Evolutionary conservation across 2,797 vertebrate genomes (phyloP).

Genomic region (Serranus cabrilla): DNA sequence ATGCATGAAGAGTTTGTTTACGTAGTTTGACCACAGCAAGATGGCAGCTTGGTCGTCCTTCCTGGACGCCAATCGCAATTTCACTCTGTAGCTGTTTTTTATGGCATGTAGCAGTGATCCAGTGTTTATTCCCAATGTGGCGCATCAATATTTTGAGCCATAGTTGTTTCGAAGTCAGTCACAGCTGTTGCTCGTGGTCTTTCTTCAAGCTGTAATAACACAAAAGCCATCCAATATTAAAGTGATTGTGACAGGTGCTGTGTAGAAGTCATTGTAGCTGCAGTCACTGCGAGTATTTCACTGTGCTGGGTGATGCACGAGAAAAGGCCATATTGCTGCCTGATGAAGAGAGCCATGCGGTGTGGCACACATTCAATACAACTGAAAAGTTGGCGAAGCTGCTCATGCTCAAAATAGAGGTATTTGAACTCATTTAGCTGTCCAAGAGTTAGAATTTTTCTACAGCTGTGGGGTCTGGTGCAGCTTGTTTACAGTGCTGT

Average conservation of each 20-base stretch:
- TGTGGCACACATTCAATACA: constrained; percentile 24
- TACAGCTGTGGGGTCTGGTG: constrained; percentile 44
- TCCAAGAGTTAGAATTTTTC: constrained; percentile 36
- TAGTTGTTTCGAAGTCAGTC: constrained; percentile 42
- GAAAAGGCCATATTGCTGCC: constrained; percentile 24
- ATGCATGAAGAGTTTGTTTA: no score
- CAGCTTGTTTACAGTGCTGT: constrained; percentile 17
- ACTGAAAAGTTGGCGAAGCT: constrained; percentile 9
- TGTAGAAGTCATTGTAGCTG: constrained; percentile 23
- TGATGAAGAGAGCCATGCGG: constrained; percentile 1
- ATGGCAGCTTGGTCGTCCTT: no score
- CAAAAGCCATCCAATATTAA: constrained; percentile 25
- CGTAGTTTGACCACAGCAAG: no score
- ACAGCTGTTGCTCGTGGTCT: constrained; percentile 52
- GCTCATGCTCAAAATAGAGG: constrained; percentile 25
- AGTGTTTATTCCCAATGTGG: no score
- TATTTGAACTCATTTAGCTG: constrained; percentile 25
- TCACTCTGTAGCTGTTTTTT: no score
- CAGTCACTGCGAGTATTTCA: constrained; percentile 4
- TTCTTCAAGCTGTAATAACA: constrained; percentile 26
- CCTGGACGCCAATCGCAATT: no score
- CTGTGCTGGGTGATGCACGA: background rate
- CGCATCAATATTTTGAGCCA: background rate
- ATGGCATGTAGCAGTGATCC: no score
- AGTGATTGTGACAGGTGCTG: constrained; percentile 23